These are phyloP conservation scores for Aleiodes leptofemur DNA, from an alignment of 2,888 invertebrate species.

Conservation along the genomic window DNA sequence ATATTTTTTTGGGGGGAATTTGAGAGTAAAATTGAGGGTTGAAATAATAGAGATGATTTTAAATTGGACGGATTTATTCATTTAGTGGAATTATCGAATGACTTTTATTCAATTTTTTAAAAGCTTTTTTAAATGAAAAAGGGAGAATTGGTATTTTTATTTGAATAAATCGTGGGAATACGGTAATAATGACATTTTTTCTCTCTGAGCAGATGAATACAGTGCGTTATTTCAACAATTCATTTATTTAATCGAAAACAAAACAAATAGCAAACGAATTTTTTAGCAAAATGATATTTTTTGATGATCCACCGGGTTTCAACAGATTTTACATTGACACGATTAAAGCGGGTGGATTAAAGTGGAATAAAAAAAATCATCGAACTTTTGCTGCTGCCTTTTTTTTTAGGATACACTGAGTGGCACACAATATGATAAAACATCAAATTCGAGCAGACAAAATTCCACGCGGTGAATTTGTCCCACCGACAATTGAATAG, in stretches of 20 bases:
- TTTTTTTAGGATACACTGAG: neutral
- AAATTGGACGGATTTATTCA: too few species aligned
- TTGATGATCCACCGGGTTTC: neutral
- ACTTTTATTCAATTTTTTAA: too few species aligned
- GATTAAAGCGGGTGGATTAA: constrained; percentile 26
- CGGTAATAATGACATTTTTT: constrained; percentile 16
- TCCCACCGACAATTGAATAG: neutral
- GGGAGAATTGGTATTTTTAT: neutral
- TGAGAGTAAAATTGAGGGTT: too few species aligned
- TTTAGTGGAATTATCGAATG: too few species aligned
- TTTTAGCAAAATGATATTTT: constrained; percentile 20
- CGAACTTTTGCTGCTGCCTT: neutral
- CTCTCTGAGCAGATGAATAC: constrained; percentile 22
- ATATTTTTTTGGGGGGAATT: neutral
- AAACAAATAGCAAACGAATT: constrained; percentile 11
- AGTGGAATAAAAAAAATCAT: neutral
- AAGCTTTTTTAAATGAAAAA: neutral
- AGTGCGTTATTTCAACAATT: constrained; percentile 12
- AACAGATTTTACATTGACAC: constrained; percentile 20
- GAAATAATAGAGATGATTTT: too few species aligned
- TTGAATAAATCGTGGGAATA: neutral
- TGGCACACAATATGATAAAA: constrained; percentile 3
- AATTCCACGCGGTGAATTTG: constrained; percentile 1
- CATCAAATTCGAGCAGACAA: constrained; percentile 15
- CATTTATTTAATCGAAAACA: neutral